Evolutionary conservation across 1,140 invertebrate genomes (phyloP).

Genomic region (Calycopis cecrops): DNA sequence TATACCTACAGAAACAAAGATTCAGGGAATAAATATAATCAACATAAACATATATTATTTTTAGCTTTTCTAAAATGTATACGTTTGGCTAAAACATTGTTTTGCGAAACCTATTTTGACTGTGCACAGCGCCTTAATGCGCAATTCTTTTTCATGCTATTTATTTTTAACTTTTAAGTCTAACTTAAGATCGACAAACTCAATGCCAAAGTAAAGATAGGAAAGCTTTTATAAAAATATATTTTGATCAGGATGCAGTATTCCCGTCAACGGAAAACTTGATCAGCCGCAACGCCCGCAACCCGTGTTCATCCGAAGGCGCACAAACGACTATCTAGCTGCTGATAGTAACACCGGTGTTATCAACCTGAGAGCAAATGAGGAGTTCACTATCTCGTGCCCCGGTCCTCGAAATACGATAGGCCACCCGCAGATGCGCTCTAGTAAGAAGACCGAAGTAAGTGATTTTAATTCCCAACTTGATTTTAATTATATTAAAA

Average conservation of each 20-base stretch:
- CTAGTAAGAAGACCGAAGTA: constrained; percentile 15
- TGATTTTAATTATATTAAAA: too few species aligned
- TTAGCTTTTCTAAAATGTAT: too few species aligned
- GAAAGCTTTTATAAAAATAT: not conserved
- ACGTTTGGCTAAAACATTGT: too few species aligned
- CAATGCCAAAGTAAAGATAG: too few species aligned
- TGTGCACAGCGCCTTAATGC: too few species aligned
- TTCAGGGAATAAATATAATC: too few species aligned
- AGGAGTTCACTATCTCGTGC: constrained; percentile 42
- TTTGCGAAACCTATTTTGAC: too few species aligned
- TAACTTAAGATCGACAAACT: too few species aligned
- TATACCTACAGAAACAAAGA: too few species aligned
- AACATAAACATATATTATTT: too few species aligned
- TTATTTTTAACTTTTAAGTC: too few species aligned
- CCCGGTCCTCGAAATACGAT: constrained; percentile 39
- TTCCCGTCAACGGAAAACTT: constrained; percentile 52
- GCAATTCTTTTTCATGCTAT: too few species aligned
- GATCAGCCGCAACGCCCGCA: constrained; percentile 61
- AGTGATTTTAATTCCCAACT: constrained; percentile 14
- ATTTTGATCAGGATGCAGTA: constrained; percentile 39
- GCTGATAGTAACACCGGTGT: constrained; percentile 38
- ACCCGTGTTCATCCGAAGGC: constrained; percentile 43
- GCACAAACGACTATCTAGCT: constrained; percentile 30
- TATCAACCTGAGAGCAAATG: constrained; percentile 34
- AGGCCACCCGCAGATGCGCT: constrained; percentile 18